These are phyloP conservation scores for Drosophila quinaria DNA, from an alignment of 2,888 invertebrate species.

Conservation along the genomic window DNA sequence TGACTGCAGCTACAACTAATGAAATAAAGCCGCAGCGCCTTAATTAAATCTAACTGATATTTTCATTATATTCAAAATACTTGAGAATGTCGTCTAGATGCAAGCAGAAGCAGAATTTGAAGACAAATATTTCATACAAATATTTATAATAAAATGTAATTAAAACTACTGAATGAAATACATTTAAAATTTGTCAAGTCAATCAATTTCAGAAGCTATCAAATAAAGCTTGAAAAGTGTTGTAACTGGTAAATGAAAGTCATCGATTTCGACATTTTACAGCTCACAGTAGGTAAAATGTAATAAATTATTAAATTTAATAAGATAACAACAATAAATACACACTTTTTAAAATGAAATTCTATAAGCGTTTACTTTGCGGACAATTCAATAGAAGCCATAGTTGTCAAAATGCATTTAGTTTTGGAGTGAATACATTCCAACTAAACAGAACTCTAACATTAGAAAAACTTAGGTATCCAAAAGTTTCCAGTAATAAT, in stretches of 20 bases:
- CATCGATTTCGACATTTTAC: not conserved
- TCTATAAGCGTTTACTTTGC: too few relatives aligned
- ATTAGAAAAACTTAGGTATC: too few relatives aligned
- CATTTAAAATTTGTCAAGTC: not conserved
- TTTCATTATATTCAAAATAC: not conserved
- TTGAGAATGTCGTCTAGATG: not conserved
- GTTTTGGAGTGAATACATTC: too few relatives aligned
- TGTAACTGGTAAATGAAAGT: conserved; percentile 1
- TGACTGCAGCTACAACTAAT: conserved; percentile 11
- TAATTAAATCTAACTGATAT: not conserved
- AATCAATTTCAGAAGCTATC: not conserved
- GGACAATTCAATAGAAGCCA: too few relatives aligned
- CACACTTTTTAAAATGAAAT: too few relatives aligned
- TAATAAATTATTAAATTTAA: not conserved
- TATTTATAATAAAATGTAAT: conserved; percentile 1
- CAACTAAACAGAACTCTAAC: too few relatives aligned
- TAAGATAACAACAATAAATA: not conserved
- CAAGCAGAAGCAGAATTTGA: not conserved
- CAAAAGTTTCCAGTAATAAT: not conserved
- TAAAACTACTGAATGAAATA: not conserved
- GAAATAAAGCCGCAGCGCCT: not conserved
- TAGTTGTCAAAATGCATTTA: too few relatives aligned
- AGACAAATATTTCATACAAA: not conserved
- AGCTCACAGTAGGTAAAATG: not conserved
- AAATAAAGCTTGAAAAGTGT: conserved; percentile 1